Base-by-base conservation (phyloP, 2,113 vertebrate species). In the Synchiropus splendidus region DNA sequence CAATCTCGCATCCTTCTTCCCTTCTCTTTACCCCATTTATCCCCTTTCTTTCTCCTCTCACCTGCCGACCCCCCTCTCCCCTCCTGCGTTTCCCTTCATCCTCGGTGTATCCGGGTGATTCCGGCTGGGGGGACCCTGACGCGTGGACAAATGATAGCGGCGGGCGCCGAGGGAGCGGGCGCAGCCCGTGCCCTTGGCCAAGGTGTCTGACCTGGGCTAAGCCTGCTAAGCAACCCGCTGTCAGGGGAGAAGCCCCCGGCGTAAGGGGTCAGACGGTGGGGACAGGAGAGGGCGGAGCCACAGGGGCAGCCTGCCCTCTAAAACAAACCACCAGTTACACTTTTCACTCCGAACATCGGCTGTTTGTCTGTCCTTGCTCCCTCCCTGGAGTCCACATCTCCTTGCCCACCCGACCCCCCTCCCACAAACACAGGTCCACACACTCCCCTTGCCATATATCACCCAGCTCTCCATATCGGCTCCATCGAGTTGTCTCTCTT, bases 131-230 rank as follows among this genome's bases (percentile, higher is more conserved):
- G 61, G 46, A 58, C 52, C 34, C 62, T n/a, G 11, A 46, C 36
- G 60, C 45, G 65, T 47, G 27, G 54, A 42, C 32, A 61, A 67
- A 62, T 58, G 48, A 75, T 70, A 72, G 60, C 51, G 58, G 55
- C 53, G 47, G 66, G 71, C 47, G 18, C 48, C 51, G 16, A 51
- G 75, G 72, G 71, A 69, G 35, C 16, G 37, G 39, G 48, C 51
- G 46, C 44, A 31, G 67, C 49, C 74, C 69, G 57, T 75, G 74
- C 80, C 75, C 76, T 81, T 81, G 77, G 65, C 75, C 65, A 76
- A 78, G 80, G 76, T 70, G 63, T 54, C 56, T 82, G 82, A 82
- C 79, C 82, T 51, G 71, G 63, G 44, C 61, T 84, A 83, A 83
- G 82, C 76, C 64, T 45, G 61, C 66, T 83, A 83, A 84, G 74